phyloP scores from a whole-genome alignment of 2,888 invertebrate genomes.

The Rosalia funebris region DNA sequence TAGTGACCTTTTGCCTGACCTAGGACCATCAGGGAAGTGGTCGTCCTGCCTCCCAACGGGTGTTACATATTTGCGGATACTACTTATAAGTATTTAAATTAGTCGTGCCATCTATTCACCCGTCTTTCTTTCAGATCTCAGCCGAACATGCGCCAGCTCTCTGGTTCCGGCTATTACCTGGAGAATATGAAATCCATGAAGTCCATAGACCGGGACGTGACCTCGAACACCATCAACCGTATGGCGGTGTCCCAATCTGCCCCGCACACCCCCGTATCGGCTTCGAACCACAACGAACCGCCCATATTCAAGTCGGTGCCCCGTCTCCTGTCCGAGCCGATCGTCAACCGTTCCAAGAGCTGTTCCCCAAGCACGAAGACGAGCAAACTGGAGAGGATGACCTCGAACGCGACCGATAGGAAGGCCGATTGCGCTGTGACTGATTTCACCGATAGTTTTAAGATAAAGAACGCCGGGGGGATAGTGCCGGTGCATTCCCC shows the following conservation, averaged over 20 bases:
- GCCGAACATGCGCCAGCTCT: conserved; percentile 62
- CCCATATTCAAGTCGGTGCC: conserved; percentile 57
- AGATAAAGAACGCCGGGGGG: conserved; percentile 45
- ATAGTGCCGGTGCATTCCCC: conserved; percentile 57
- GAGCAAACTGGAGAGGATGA: conserved; percentile 40
- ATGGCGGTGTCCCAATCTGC: conserved; percentile 62
- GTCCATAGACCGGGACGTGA: conserved; percentile 57
- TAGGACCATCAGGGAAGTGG: no score
- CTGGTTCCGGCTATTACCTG: conserved; percentile 57
- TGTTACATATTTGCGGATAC: no score
- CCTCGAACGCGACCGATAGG: conserved; percentile 36
- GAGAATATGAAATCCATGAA: conserved; percentile 59
- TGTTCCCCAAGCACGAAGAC: conserved; percentile 50
- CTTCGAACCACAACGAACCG: conserved; percentile 55
- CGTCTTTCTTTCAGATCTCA: conserved; percentile 61
- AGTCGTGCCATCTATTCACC: no score
- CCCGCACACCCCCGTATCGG: conserved; percentile 63
- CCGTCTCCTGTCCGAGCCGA: conserved; percentile 61
- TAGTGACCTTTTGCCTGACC: no score
- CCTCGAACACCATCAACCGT: conserved; percentile 52
- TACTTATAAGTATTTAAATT: no score
- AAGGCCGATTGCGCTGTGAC: conserved; percentile 36
- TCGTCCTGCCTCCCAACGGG: no score
- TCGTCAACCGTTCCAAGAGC: conserved; percentile 50
- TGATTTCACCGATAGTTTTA: conserved; percentile 47